Evolutionary conservation across 1,140 invertebrate genomes (phyloP).

Genomic region (Protaetia brevitarsis): DNA sequence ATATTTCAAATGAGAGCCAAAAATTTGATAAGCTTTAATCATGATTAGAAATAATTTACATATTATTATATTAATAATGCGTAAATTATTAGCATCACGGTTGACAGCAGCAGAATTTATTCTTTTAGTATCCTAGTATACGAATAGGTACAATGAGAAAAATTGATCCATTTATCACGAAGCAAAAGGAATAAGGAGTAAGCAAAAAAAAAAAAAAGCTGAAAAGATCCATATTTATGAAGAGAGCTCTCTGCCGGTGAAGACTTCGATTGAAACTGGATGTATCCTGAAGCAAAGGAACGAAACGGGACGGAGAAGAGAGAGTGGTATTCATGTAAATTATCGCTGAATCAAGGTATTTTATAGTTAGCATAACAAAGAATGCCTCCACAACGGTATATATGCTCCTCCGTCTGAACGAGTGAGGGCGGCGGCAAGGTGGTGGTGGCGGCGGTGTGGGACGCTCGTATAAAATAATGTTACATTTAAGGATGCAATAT

Average conservation of each 20-base stretch:
- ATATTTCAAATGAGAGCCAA: too few species aligned
- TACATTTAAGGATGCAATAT: constrained; percentile 15
- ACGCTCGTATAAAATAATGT: constrained; percentile 15
- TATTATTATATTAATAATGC: too few species aligned
- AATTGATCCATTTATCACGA: constrained; percentile 16
- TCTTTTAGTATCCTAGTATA: too few species aligned
- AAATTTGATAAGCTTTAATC: too few species aligned
- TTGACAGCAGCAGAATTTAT: too few species aligned
- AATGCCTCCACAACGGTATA: neutral
- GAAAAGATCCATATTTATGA: constrained; percentile 10
- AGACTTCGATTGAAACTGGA: neutral
- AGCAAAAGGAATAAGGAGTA: too few species aligned
- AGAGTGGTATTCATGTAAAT: constrained; percentile 14
- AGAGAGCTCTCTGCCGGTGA: constrained; percentile 4
- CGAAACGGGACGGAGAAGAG: constrained; percentile 5
- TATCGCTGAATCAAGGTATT: constrained; percentile 16
- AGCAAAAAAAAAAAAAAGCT: neutral
- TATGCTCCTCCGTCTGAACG: neutral
- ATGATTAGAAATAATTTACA: too few species aligned
- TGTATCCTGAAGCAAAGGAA: constrained; percentile 8
- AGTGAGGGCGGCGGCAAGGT: neutral
- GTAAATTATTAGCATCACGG: too few species aligned
- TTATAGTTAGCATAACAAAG: constrained; percentile 18
- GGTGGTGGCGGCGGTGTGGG: neutral
- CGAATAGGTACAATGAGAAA: too few species aligned